Base-by-base conservation (phyloP, 2,113 vertebrate species). In the Strigops habroptila region DNA sequence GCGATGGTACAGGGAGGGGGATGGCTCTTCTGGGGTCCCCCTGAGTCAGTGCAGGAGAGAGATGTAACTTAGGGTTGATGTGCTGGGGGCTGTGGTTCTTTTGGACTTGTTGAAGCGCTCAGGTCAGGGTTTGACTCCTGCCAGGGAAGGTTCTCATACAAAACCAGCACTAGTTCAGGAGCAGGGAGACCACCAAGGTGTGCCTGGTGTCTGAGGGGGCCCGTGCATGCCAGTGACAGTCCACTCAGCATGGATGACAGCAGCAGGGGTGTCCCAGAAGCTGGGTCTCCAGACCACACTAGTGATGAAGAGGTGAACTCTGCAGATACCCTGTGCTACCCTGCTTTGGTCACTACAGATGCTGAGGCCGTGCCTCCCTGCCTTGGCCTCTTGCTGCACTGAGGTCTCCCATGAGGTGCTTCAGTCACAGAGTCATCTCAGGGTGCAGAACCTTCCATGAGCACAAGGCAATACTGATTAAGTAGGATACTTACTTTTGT, bases 31-130 rank as follows among this genome's bases (percentile, higher is more conserved):
- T 60, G 44, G 21, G 7, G 30, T 62, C 31, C 43, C 55, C 1
- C 24, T 0, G 0, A 41, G 18, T 13, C 1, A 0, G 24, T 1
- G 2, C 25, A 21, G 75, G n/a, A 44, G 5, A 60, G 23, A 3
- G 18, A 5, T 35, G 48, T 6, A 43, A 33, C 23, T 93, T 17
- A 19, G 57, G 14, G 18, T 79, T 10, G 6, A 4, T 0, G 4
- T 55, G 60, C 70, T 74, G 82, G 12, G 31, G 16, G 22, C 15
- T 82, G 41, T 48, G 23, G 13, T 10, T 39, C 51, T 52, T 59
- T 35, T 62, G 41, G 39, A 17, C 14, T 13, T 12, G 9, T 8
- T 57, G 73, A 49, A 33, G 53, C 10, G 35, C 21, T 55, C 51
- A 35, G 60, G 4, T 43, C 75, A 53, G 69, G 30, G 21, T 43